Evolutionary conservation across 2,113 vertebrate genomes (phyloP), one percentile per base, ranked within the genome.

Genomic region (Aix galericulata): DNA sequence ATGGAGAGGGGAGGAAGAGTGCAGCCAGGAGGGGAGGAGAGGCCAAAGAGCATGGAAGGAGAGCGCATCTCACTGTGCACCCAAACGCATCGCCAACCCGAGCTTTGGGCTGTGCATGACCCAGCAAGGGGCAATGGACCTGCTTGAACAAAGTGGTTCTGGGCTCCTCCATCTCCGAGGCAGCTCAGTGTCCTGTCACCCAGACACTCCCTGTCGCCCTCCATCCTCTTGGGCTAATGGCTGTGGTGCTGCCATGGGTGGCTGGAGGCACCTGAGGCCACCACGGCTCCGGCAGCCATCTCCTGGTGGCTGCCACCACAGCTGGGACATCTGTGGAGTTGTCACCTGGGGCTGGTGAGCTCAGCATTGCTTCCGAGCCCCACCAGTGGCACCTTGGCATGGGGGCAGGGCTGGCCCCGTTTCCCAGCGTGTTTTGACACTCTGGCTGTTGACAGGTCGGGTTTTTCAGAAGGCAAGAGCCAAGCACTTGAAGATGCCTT

Each of bases 281-380:
- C 31, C 66, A 12, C 7, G 7, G 13, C 44, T 68, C 31, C 8
- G 12, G 66, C 23, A n/a, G 44, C 66, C 66, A 48, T 46, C 9
- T 5, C 22, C 32, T 7, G 21, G 31, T 68, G 58, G 58, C 58
- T 34, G 32, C 58, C 38, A 67, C 34, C 56, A 15, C 16, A n/a
- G 31, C n/a, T 9, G 46, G 14, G 6, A 60, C 0, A 0, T 48
- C 38, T 46, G 25, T 0, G 1, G 52, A 17, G 3, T 34, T 59
- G 46, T 1, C 20, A 8, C 15, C 14, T 68, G 48, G 42, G 42
- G 13, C 1, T 9, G 79, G 77, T 0, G 0, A 55, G 29, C 53
- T 38, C 4, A 3, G 52, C 32, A 44, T 0, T 2, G 26, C 52
- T 64, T 31, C 26, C 29, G 32, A 74, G 9, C 3, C 29, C 40